phyloP scores from a whole-genome alignment of 2,888 invertebrate genomes.

The Campoplex capitator region DNA sequence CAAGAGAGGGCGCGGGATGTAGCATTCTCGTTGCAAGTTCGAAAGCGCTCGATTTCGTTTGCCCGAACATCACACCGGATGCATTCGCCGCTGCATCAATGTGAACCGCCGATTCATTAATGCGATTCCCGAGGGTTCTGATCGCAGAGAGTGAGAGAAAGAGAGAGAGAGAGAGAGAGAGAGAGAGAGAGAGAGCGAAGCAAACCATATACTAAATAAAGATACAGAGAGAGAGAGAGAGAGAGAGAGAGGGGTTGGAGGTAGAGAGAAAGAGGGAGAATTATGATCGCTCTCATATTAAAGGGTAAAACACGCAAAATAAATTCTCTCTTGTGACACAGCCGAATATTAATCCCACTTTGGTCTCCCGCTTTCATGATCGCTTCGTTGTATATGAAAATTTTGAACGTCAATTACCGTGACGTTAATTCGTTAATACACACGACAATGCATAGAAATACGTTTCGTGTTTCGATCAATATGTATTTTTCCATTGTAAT shows the following conservation, averaged over 20 bases:
- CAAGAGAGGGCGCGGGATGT: slow-evolving; percentile 14
- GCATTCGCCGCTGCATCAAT: slow-evolving; percentile 36
- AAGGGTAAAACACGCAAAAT: slow-evolving; percentile 71
- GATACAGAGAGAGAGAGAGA: slow-evolving; percentile 22
- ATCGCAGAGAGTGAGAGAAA: background rate
- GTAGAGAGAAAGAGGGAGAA: slow-evolving; percentile 40
- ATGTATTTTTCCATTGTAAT: background rate
- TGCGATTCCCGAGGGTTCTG: slow-evolving; percentile 73
- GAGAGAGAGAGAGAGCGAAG: background rate
- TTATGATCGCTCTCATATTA: slow-evolving; percentile 75
- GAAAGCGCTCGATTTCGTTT: slow-evolving; percentile 33
- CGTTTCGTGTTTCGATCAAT: background rate
- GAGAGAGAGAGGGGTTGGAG: slow-evolving; percentile 20
- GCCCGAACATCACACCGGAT: slow-evolving; percentile 13
- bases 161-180: background rate
- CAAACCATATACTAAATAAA: background rate
- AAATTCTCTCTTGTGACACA: slow-evolving; percentile 72
- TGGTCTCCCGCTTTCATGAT: slow-evolving; percentile 3
- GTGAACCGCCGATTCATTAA: slow-evolving; percentile 75
- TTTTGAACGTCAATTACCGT: slow-evolving; percentile 9
- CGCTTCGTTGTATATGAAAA: slow-evolving; percentile 9
- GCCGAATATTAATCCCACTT: slow-evolving; percentile 47
- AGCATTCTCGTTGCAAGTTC: slow-evolving; percentile 28
- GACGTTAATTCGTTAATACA: background rate
- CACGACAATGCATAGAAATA: background rate